These are phyloP conservation scores for Phytoseiulus persimilis DNA, from an alignment of 2,888 invertebrate genomes.

Conservation along the genomic window DNA sequence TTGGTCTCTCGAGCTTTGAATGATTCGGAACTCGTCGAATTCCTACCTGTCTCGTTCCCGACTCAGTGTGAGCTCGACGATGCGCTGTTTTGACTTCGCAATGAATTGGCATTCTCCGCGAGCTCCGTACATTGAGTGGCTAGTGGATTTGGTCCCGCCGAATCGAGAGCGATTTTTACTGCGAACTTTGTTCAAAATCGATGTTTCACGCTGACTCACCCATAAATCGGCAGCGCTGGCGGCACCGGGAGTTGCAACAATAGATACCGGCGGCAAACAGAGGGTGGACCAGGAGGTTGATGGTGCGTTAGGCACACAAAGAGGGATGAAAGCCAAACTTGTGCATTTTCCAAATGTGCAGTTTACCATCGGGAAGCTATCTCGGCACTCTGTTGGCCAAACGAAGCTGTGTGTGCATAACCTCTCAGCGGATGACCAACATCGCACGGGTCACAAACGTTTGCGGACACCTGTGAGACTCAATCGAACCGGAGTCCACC, in stretches of 20 bases:
- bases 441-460: not conserved
- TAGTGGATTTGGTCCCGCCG: not conserved
- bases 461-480: not conserved
- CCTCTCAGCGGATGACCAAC: not conserved
- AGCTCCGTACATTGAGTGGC: not conserved
- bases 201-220: slow-evolving; percentile 5
- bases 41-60: not conserved
- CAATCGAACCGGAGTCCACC: not conserved
- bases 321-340: not conserved
- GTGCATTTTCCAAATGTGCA: not conserved
- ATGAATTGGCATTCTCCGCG: not conserved
- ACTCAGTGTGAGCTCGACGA: not conserved
- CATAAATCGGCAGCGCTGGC: not conserved
- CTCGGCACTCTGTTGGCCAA: not conserved
- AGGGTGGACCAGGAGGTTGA: not conserved
- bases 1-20: not conserved
- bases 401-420: not conserved
- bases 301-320: not conserved
- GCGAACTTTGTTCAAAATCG: not conserved
- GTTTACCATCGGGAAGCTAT: not conserved
- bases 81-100: not conserved
- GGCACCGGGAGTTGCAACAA: not conserved
- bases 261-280: not conserved
- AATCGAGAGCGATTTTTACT: not conserved
- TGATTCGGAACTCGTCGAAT: not conserved